Evolutionary conservation across 2,888 invertebrate genomes (phyloP).

Genomic region (Helicoverpa assulta): DNA sequence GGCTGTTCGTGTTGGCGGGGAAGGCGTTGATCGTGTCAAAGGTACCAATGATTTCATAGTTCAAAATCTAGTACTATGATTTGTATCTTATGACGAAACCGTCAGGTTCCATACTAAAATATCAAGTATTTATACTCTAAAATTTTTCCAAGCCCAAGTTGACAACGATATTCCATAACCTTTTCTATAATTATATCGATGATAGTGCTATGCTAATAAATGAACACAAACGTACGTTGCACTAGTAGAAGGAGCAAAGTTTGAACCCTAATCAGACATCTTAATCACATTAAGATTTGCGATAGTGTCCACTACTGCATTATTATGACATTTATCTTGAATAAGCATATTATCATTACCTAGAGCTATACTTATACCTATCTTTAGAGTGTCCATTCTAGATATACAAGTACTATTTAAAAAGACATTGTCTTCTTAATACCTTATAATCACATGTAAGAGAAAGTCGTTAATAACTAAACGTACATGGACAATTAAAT

Average conservation of each 20-base stretch:
- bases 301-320: not conserved
- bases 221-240: no score
- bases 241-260: not conserved
- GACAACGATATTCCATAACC: no score
- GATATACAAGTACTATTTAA: constrained; percentile 28
- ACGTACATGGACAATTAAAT: constrained; percentile 36
- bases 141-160: no score
- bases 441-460: constrained; percentile 23
- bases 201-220: no score
- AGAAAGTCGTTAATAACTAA: constrained; percentile 49
- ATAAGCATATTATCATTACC: constrained; percentile 5
- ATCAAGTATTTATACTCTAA: no score
- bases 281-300: not conserved
- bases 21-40: constrained; percentile 92
- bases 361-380: constrained; percentile 13
- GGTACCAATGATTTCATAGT: no score
- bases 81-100: no score
- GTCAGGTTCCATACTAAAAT: no score
- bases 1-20: constrained; percentile 95
- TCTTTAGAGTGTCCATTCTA: constrained; percentile 38
- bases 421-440: constrained; percentile 32
- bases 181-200: no score
- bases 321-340: constrained; percentile 6
- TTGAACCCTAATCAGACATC: not conserved
- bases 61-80: no score